Evolutionary conservation across 2,888 invertebrate species (phyloP).

Genomic region (Mycalesis mineus): DNA sequence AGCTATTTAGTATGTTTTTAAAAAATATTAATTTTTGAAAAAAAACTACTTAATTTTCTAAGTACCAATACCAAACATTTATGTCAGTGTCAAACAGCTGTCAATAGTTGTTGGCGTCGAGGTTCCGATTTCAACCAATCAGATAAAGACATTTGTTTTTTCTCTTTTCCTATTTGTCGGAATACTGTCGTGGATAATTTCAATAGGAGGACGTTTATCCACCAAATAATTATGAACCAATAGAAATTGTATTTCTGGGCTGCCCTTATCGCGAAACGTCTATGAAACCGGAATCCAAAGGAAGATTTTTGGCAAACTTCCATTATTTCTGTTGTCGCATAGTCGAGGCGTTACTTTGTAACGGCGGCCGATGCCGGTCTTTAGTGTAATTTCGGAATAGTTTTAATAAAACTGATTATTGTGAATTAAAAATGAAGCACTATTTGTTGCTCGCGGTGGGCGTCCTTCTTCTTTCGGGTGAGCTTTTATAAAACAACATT

Average conservation of each 20-base stretch:
- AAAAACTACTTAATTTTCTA: background rate
- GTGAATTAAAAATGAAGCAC: slow-evolving; percentile 51
- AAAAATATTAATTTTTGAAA: no score
- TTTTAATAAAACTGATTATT: background rate
- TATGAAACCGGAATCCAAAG: slow-evolving; percentile 16
- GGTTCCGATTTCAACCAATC: slow-evolving; percentile 46
- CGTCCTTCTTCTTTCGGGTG: slow-evolving; percentile 65
- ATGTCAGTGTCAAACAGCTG: background rate
- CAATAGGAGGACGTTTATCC: slow-evolving; percentile 40
- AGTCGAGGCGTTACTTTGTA: background rate
- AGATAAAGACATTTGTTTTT: slow-evolving; percentile 58
- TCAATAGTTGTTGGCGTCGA: background rate
- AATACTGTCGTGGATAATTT: slow-evolving; percentile 45
- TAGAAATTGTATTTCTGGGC: slow-evolving; percentile 11
- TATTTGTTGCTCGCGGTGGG: slow-evolving; percentile 54
- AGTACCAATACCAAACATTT: background rate
- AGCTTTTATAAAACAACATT: slow-evolving; percentile 25
- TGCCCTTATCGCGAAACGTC: background rate
- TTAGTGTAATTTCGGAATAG: slow-evolving; percentile 3
- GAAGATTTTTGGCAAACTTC: slow-evolving; percentile 3
- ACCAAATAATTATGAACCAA: slow-evolving; percentile 21
- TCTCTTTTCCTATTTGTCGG: slow-evolving; percentile 49
- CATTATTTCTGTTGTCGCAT: background rate
- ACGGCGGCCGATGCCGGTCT: slow-evolving; percentile 25
- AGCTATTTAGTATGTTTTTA: no score